Conservation (phyloP, 2,113 vertebrate genomes). For the Clupea harengus region DNA sequence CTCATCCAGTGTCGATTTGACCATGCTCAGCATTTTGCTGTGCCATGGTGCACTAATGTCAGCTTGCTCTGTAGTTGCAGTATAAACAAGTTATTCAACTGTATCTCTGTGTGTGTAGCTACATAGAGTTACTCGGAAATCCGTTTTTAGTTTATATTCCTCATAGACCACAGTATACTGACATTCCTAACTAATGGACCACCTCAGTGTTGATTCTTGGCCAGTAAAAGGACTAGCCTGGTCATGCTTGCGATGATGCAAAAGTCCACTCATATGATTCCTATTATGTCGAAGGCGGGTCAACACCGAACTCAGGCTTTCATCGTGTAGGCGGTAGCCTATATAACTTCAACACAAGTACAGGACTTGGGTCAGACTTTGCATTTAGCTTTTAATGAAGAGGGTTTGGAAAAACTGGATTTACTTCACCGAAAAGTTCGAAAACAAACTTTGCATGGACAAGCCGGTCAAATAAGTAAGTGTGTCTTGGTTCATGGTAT, state of each 20-base stretch:
- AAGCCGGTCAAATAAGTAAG: not conserved
- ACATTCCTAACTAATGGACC: not conserved
- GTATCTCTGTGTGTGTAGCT: not conserved
- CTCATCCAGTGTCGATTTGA: too few relatives aligned
- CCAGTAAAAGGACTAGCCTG: slow-evolving; percentile 10
- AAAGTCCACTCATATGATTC: not conserved
- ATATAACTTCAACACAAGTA: not conserved
- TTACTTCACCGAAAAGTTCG: not conserved
- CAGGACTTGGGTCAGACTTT: not conserved
- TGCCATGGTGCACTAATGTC: not conserved
- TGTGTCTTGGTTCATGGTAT: not conserved
- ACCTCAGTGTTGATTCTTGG: not conserved
- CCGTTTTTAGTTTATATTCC: not conserved
- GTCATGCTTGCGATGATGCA: not conserved
- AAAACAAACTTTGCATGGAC: not conserved
- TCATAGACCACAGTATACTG: not conserved
- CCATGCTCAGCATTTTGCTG: too few relatives aligned
- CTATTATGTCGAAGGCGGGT: not conserved
- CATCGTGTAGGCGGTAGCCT: too few relatives aligned
- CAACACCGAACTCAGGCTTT: not conserved
- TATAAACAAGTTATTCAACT: too few relatives aligned
- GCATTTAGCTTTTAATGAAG: not conserved
- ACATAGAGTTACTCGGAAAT: not conserved
- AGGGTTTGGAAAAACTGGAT: not conserved
- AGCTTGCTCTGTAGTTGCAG: not conserved